These are phyloP conservation scores for Cephus nigrinus DNA, from an alignment of 2,888 invertebrate species.

Conservation along the genomic window DNA sequence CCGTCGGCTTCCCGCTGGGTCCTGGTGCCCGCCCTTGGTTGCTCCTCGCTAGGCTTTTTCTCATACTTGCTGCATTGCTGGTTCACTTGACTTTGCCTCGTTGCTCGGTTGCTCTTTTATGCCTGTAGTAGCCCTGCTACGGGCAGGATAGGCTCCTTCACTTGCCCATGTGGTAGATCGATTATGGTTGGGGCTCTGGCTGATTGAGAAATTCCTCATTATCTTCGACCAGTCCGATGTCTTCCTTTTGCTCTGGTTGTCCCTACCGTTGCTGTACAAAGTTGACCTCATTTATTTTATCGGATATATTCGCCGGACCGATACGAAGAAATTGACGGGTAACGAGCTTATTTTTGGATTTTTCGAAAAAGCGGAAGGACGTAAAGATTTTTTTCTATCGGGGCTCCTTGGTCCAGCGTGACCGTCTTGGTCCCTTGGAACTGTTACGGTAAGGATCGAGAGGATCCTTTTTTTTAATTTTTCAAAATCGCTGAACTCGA, in stretches of 20 bases:
- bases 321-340: not conserved
- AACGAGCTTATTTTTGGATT: not conserved
- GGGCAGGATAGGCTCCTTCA: slow-evolving; percentile 35
- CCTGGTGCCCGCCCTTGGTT: not conserved
- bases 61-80: not conserved
- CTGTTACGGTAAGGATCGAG: not conserved
- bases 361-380: too few relatives aligned
- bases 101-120: not conserved
- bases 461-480: not conserved
- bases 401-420: not conserved
- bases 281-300: not conserved
- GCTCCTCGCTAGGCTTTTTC: not conserved
- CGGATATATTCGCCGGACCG: not conserved
- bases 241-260: not conserved
- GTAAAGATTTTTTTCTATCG: not conserved
- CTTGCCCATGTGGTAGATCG: slow-evolving; percentile 41
- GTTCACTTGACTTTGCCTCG: not conserved
- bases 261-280: not conserved
- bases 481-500: not conserved
- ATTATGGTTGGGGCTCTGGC: slow-evolving; percentile 31
- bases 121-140: not conserved
- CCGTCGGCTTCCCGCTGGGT: slow-evolving; percentile 40
- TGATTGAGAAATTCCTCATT: slow-evolving; percentile 27
- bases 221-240: slow-evolving; percentile 16
- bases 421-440: not conserved